Percentiles rank a stretch among this genome's conserved stretches.
phyloP scores from a whole-genome alignment of 1,140 invertebrate genomes.

The Plectus sambesii region DNA sequence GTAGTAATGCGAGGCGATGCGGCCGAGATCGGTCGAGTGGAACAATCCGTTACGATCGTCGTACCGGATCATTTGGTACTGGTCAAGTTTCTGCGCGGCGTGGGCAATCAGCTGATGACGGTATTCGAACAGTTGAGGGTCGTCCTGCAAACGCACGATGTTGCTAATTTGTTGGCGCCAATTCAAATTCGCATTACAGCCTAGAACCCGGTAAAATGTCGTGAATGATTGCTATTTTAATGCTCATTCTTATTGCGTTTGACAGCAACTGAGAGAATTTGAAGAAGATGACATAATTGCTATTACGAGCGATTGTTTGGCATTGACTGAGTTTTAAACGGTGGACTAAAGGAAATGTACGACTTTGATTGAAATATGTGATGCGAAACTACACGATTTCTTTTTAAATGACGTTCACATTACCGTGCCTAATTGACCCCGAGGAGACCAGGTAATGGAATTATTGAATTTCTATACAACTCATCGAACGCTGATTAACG shows the following conservation, averaged over 20 bases:
- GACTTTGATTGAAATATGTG: too few species aligned
- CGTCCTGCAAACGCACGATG: too few species aligned
- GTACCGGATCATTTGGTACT: constrained; percentile 84
- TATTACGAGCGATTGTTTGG: constrained; percentile 3
- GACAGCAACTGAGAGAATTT: too few species aligned
- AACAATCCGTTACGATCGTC: constrained; percentile 54
- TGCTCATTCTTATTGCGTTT: too few species aligned
- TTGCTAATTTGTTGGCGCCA: too few species aligned
- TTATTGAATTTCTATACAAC: neutral
- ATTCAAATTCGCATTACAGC: too few species aligned
- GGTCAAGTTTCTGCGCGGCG: constrained; percentile 73
- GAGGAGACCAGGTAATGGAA: neutral
- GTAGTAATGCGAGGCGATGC: constrained; percentile 93
- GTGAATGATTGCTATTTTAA: too few species aligned
- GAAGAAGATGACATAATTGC: too few species aligned
- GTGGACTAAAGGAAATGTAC: too few species aligned
- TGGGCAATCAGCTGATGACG: constrained; percentile 63
- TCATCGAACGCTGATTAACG: too few species aligned
- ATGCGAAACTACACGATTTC: neutral
- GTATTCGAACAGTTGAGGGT: constrained; percentile 62
- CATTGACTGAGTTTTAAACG: too few species aligned
- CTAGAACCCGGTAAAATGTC: too few species aligned
- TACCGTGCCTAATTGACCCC: neutral
- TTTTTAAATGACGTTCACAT: neutral
- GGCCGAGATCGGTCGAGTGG: constrained; percentile 69